Evolutionary conservation across 2,113 vertebrate species (phyloP).

Genomic region (Pholis gunnellus): DNA sequence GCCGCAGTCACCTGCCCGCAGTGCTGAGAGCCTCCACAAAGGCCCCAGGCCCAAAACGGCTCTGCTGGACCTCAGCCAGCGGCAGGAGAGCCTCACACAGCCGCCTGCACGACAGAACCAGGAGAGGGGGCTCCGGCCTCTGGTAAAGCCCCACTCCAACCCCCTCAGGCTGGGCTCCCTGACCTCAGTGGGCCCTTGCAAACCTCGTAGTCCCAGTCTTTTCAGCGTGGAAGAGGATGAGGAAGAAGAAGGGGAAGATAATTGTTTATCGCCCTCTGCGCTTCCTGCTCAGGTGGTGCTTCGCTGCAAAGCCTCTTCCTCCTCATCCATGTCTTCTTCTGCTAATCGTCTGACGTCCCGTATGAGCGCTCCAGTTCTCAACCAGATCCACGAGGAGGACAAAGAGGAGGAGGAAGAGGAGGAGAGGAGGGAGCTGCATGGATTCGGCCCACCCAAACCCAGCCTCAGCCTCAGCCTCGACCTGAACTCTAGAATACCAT

Average conservation of each 20-base stretch:
- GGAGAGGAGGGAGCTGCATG: constrained; percentile 48
- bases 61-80: constrained; percentile 85
- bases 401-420: constrained; percentile 85
- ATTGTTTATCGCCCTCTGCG: constrained; percentile 72
- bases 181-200: constrained; percentile 61
- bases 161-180: constrained; percentile 71
- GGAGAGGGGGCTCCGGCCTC: constrained; percentile 66
- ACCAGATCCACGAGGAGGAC: constrained; percentile 98
- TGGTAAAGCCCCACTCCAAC: constrained; percentile 72
- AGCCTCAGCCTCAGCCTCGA: constrained; percentile 91
- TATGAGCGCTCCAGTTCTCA: constrained; percentile 95
- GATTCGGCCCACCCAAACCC: constrained; percentile 86
- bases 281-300: constrained; percentile 91
- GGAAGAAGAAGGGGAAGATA: constrained; percentile 87
- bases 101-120: constrained; percentile 75
- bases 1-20: constrained; percentile 92
- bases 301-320: constrained; percentile 87
- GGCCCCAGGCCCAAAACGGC: constrained; percentile 91
- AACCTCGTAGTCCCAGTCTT: constrained; percentile 88
- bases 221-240: constrained; percentile 97
- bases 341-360: constrained; percentile 93
- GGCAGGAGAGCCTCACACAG: constrained; percentile 57
- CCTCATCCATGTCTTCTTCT: constrained; percentile 81
- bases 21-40: constrained; percentile 91
- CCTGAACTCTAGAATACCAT: constrained; percentile 86